Evolutionary conservation across 2,113 vertebrate species (phyloP), one percentile per base, ranked within the genome.

Genomic region (Oceanodroma tethys): DNA sequence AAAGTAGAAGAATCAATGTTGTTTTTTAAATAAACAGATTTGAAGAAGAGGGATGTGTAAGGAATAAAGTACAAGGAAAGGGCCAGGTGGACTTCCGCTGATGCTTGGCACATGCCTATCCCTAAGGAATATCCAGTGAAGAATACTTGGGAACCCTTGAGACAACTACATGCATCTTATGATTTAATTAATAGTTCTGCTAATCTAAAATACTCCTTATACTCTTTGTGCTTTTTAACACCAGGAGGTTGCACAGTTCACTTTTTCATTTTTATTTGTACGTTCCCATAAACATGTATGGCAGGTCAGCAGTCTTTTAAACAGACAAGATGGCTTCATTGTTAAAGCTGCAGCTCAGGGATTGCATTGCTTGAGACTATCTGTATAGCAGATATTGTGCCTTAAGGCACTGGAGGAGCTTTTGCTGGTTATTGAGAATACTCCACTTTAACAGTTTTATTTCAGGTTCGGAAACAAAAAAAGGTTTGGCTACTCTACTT

Each of bases 401-500:
- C 50, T 66, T 68, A 68, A 30, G 71, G 70, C 43, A 53, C 30
- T 30, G 27, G 48, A 75, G 27, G 38, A 75, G 13, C 20, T 89
- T 89, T 75, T 95, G 56, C 47, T 85, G 36, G 21, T 89, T 67
- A 21, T 58, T 90, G 48, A 93, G 90, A 82, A 48, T 80, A 60
- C 36, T 82, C 56, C 66, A 75, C 65, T 90, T 62, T 94, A 96
- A 93, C 95, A 91, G 58, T 90, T 97, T 80, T 88, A 55, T 97
- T 97, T 86, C 96, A 97, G 96, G 85, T 93, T 91, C 0, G 62
- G 92, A 90, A 90, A 42, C 81, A 45, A 48, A 58, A 58, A 90
- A 93, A 94, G 95, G 96, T 97, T 97, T 94, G 93, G 60, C 71
- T 94, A 20, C 55, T 73, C 34, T 92, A 84, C 81, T 93, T 93